Evolutionary conservation across 2,113 vertebrate genomes (phyloP), one percentile per base, ranked within the genome.

Genomic region (Brachypodius melanocephalos): DNA sequence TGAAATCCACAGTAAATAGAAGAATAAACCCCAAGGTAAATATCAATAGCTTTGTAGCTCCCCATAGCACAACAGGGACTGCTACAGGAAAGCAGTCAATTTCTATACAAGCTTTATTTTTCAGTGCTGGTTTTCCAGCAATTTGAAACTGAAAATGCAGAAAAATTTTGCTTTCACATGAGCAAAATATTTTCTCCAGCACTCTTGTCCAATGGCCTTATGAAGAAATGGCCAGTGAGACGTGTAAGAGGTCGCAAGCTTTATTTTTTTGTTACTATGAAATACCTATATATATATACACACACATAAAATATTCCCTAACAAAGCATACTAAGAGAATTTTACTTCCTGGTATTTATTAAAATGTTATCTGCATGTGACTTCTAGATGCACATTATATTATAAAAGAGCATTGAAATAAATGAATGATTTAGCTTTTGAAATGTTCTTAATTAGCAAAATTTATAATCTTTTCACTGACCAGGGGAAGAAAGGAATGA

Each of bases 101-200:
- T 90, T 88, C 86, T 96, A 51, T 66, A 55, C 9, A 55, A 57
- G 49, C 24, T 87, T 90, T 88, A 80, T 88, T 94, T 92, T 94
- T 89, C 69, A 82, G 42, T 2, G 3, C 59, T 95, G 28, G 4
- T 77, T 92, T 92, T 86, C 31, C 55, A 86, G 58, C 1, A 11
- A 51, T 77, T 74, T 85, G 68, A 17, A 85, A 83, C 48, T 62
- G 46, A 86, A 79, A 93, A 84, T 7, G 19, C 45, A 62, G 45
- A 49, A 36, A 85, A 83, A 45, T 34, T 63, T 24, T 86, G 38
- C 68, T 85, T 89, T 86, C 55, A 38, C 13, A 6, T 34, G 34
- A 58, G 34, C 7, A 40, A 55, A 92, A 61, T 58, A 16, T 67
- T 73, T 75, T 63, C 48, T 55, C 17, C 22, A 45, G 40, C 29